Evolutionary conservation across 2,797 vertebrate genomes (phyloP).

Genomic region (Xiphophorus birchmanni): DNA sequence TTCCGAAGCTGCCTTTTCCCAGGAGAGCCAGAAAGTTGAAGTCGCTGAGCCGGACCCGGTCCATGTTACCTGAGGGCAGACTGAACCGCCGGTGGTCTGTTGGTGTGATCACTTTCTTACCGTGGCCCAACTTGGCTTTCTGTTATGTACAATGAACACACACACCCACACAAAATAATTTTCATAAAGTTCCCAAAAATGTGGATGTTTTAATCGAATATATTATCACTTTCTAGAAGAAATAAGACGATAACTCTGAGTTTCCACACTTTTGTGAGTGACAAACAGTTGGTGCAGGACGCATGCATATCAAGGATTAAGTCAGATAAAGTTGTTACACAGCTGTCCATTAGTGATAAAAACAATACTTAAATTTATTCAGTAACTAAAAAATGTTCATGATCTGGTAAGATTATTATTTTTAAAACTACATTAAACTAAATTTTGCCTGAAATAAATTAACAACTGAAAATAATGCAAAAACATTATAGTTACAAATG

Average conservation of each 20-base stretch:
- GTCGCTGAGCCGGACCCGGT: conserved; percentile 91
- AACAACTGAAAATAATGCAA: background rate
- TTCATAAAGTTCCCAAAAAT: background rate
- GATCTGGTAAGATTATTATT: background rate
- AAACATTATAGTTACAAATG: too few species aligned
- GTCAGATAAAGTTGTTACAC: background rate
- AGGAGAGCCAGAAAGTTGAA: conserved; percentile 97
- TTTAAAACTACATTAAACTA: background rate
- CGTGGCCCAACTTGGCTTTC: conserved; percentile 97
- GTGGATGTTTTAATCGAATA: background rate
- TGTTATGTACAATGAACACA: conserved; percentile 65
- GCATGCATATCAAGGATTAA: background rate
- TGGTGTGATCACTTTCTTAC: conserved; percentile 93
- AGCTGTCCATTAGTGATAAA: background rate
- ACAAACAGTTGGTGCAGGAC: conserved; percentile 4
- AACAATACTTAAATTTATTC: background rate
- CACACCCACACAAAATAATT: conserved; percentile 19
- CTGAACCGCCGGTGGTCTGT: conserved; percentile 88
- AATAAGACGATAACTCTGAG: conserved; percentile 3
- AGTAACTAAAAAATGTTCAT: background rate
- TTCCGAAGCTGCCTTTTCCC: conserved; percentile 98
- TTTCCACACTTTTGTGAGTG: conserved; percentile 6
- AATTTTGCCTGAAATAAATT: background rate
- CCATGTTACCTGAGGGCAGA: conserved; percentile 89
- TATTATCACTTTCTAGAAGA: background rate